Conservation (phyloP, 2,888 invertebrate species). For the Caenorhabditis sp. region DNA sequence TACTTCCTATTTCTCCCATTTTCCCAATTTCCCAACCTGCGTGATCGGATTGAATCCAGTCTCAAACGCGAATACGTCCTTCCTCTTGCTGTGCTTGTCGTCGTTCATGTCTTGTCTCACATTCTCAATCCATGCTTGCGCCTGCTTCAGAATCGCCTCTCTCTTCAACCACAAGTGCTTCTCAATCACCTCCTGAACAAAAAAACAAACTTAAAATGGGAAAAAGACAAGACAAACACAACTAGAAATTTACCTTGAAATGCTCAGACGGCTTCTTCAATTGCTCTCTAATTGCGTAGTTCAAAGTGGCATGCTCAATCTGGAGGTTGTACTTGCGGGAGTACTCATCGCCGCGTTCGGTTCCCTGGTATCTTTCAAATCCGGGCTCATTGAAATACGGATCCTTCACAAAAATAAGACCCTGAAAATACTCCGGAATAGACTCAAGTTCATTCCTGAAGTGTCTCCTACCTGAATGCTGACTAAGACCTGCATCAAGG, state of each 20-base stretch:
- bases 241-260: slow-evolving; percentile 70
- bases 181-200: slow-evolving; percentile 79
- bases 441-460: no score
- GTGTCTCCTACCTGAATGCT: slow-evolving; percentile 78
- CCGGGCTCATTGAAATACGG: slow-evolving; percentile 88
- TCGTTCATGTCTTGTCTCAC: slow-evolving; percentile 69
- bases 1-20: neutral
- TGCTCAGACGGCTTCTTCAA: slow-evolving; percentile 75
- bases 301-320: slow-evolving; percentile 82
- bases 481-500: slow-evolving; percentile 82
- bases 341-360: slow-evolving; percentile 80
- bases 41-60: slow-evolving; percentile 69
- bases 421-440: no score
- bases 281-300: slow-evolving; percentile 82
- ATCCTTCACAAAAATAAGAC: slow-evolving; percentile 86
- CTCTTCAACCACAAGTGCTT: slow-evolving; percentile 82
- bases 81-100: slow-evolving; percentile 67
- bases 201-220: neutral
- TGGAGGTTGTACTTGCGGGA: slow-evolving; percentile 81
- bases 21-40: slow-evolving; percentile 62
- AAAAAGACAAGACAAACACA: no score
- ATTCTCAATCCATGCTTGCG: slow-evolving; percentile 70
- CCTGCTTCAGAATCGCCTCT: slow-evolving; percentile 78
- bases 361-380: slow-evolving; percentile 84
- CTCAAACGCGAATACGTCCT: slow-evolving; percentile 73